These are phyloP conservation scores for Cerceris rybyensis DNA, from an alignment of 2,888 invertebrate genomes.

Conservation along the genomic window DNA sequence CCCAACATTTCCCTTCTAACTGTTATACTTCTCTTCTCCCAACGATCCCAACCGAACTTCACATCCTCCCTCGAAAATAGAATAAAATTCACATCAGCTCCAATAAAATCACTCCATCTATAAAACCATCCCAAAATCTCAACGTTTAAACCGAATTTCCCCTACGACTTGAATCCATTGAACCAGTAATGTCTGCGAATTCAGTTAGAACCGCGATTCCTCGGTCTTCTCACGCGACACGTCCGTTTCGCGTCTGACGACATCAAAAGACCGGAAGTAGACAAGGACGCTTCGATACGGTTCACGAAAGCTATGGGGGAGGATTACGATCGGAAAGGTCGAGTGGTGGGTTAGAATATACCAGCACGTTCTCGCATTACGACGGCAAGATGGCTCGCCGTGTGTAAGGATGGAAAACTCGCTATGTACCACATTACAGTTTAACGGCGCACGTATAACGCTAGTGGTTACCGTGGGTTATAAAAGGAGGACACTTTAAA, in stretches of 20 bases:
- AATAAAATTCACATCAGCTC: too few species aligned
- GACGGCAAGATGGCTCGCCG: conserved; percentile 32
- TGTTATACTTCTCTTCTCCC: too few species aligned
- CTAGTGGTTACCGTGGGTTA: conserved; percentile 44
- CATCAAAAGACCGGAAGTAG: conserved; percentile 3
- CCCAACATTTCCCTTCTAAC: too few species aligned
- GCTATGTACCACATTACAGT: conserved; percentile 52
- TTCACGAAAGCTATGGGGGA: conserved; percentile 3
- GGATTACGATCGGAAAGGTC: conserved; percentile 24
- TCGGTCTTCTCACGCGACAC: neutral
- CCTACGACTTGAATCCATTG: too few species aligned
- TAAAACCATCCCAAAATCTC: too few species aligned
- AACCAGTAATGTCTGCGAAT: neutral
- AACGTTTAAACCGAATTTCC: too few species aligned
- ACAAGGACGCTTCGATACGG: conserved; percentile 22
- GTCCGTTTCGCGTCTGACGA: neutral
- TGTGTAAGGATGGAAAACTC: conserved; percentile 16
- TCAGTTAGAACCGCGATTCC: neutral
- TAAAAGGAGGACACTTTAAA: conserved; percentile 60
- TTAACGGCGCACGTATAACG: conserved; percentile 60
- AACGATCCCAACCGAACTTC: too few species aligned
- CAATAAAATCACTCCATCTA: too few species aligned
- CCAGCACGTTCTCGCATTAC: conserved; percentile 47
- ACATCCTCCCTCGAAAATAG: too few species aligned
- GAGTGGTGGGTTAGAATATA: conserved; percentile 13